Percentiles rank a stretch among this genome's conserved stretches.
These are phyloP conservation scores for Eupsittula cactorum DNA, from an alignment of 2,113 vertebrate species.

Conservation along the genomic window DNA sequence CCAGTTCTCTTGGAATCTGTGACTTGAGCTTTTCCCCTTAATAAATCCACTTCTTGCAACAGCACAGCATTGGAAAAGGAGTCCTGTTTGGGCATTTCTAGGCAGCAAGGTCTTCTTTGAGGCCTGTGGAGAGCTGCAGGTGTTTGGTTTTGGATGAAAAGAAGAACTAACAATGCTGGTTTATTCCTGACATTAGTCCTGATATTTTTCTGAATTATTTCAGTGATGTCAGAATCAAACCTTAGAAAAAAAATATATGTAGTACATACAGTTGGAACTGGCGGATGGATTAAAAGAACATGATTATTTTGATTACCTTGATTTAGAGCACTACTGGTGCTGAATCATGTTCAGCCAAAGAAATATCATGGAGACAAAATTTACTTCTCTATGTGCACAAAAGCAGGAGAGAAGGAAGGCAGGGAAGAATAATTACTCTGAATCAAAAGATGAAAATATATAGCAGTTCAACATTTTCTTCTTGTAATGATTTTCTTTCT, in stretches of 20 bases:
- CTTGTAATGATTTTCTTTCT: background rate
- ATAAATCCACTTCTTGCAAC: background rate
- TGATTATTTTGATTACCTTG: constrained; percentile 54
- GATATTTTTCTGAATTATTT: constrained; percentile 25
- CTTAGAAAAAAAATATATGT: background rate
- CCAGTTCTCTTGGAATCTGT: background rate
- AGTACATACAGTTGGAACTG: background rate
- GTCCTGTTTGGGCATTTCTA: background rate
- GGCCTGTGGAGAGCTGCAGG: constrained; percentile 14
- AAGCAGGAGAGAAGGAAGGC: background rate
- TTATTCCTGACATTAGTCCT: constrained; percentile 10
- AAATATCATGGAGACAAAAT: constrained; percentile 47
- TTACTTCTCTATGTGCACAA: constrained; percentile 10
- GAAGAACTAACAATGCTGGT: constrained; percentile 13
- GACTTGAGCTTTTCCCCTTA: background rate
- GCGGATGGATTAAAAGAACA: constrained; percentile 39
- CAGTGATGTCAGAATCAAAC: constrained; percentile 51
- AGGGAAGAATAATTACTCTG: constrained; percentile 24
- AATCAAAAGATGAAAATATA: constrained; percentile 26
- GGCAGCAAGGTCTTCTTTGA: background rate
- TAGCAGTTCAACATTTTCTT: background rate
- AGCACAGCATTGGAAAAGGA: background rate
- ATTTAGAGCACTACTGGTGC: background rate
- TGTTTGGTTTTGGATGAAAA: constrained; percentile 51
- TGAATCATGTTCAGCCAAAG: constrained; percentile 61